phyloP scores from a whole-genome alignment of 2,113 vertebrate species.

The Girardinichthys multiradiatus region DNA sequence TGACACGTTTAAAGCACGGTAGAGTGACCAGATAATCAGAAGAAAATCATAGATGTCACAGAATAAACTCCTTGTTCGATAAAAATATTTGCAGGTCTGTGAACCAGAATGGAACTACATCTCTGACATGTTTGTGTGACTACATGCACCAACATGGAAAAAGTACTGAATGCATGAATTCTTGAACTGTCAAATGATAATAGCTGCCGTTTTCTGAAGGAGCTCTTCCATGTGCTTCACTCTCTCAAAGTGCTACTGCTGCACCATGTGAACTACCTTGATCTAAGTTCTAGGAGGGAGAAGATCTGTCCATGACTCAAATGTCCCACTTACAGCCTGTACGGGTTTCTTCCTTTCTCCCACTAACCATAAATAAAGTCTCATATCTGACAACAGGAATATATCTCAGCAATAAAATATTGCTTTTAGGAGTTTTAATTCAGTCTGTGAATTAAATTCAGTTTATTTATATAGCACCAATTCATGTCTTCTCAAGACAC shows the following conservation, averaged over 20 bases:
- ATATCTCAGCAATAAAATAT: too few species aligned
- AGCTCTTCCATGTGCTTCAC: background rate
- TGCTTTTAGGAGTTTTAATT: too few species aligned
- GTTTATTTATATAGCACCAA: too few species aligned
- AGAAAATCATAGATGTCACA: background rate
- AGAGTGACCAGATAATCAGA: background rate
- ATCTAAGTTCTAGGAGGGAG: constrained; percentile 14
- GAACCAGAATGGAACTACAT: background rate
- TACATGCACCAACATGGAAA: background rate
- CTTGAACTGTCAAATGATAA: background rate
- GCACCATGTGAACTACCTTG: too few species aligned
- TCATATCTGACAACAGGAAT: background rate
- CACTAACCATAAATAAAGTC: background rate
- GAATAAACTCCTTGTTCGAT: background rate
- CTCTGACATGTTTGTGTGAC: background rate
- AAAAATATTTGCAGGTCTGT: background rate
- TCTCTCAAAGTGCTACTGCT: background rate
- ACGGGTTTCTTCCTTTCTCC: background rate
- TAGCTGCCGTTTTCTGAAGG: too few species aligned
- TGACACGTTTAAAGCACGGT: background rate
- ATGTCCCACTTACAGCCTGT: constrained; percentile 28
- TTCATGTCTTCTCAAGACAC: too few species aligned
- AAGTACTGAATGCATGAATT: background rate
- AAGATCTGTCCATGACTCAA: constrained; percentile 52
- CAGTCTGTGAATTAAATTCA: too few species aligned